Percentiles rank a stretch among this genome's conserved stretches.
phyloP scores from a whole-genome alignment of 2,797 vertebrate genomes.

The Centropyge bicolor region DNA sequence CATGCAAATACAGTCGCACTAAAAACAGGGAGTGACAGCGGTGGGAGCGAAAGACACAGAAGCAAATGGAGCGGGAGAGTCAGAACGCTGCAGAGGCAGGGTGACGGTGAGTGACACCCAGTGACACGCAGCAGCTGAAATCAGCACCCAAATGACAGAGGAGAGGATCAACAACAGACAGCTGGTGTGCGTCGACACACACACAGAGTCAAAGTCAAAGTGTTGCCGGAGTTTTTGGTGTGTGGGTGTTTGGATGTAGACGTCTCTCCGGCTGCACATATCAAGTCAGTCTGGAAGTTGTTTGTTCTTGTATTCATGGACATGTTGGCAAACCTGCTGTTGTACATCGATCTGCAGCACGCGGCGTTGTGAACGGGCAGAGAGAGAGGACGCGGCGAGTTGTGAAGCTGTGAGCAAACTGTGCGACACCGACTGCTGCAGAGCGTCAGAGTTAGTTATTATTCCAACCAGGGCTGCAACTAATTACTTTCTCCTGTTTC shows the following conservation, averaged over 20 bases:
- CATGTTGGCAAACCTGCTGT: constrained; percentile 36
- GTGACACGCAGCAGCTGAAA: constrained; percentile 47
- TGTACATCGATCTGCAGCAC: constrained; percentile 10
- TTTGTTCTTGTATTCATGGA: constrained; percentile 36
- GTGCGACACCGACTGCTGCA: background rate
- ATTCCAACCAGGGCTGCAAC: background rate
- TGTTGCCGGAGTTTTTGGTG: background rate
- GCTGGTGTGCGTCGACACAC: background rate
- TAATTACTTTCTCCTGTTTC: background rate
- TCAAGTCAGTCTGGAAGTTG: constrained; percentile 6
- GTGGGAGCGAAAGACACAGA: constrained; percentile 37
- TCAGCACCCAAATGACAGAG: constrained; percentile 38
- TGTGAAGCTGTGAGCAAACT: background rate
- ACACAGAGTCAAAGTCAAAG: constrained; percentile 4
- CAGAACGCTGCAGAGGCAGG: constrained; percentile 18
- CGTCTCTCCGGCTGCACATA: constrained; percentile 13
- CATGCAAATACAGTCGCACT: constrained; percentile 51
- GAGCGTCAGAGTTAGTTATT: background rate
- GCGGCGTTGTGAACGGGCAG: background rate
- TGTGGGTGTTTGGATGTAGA: constrained; percentile 13
- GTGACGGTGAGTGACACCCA: constrained; percentile 44
- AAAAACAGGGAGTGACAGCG: constrained; percentile 55
- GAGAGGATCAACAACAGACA: constrained; percentile 12
- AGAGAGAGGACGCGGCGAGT: background rate
- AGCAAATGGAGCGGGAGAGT: background rate